Evolutionary conservation across 2,888 invertebrate genomes (phyloP).

Genomic region (Lithophane ornitopus): DNA sequence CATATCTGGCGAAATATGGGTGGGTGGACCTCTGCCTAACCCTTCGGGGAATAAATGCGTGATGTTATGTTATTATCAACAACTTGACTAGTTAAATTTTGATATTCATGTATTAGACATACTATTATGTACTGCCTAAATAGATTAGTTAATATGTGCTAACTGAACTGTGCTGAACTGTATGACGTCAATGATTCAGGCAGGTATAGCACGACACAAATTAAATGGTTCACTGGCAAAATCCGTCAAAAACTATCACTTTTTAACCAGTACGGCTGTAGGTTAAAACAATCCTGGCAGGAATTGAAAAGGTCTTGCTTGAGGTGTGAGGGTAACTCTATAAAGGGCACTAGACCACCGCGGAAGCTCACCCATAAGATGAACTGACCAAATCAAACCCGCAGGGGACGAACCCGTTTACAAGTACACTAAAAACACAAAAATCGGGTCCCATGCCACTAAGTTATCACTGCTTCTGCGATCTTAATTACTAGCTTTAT

Average conservation of each 20-base stretch:
- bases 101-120: neutral
- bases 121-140: neutral
- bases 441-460: too few species aligned
- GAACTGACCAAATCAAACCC: too few species aligned
- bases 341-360: too few species aligned
- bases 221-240: neutral
- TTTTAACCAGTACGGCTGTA: neutral
- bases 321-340: too few species aligned
- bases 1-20: too few species aligned
- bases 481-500: neutral
- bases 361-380: too few species aligned
- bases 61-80: neutral
- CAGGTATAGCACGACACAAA: conserved; percentile 27
- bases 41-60: neutral
- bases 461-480: too few species aligned
- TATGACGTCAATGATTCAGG: conserved; percentile 61
- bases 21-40: too few species aligned
- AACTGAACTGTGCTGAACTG: conserved; percentile 32
- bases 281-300: neutral
- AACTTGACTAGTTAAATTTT: neutral
- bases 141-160: conserved; percentile 1
- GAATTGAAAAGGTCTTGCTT: neutral
- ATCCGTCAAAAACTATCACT: neutral
- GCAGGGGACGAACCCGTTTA: too few species aligned
- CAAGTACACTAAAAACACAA: too few species aligned